Evolutionary conservation across 1,140 invertebrate species (phyloP), one percentile per base, ranked within the genome.

Genomic region (Neodiprion virginianus): DNA sequence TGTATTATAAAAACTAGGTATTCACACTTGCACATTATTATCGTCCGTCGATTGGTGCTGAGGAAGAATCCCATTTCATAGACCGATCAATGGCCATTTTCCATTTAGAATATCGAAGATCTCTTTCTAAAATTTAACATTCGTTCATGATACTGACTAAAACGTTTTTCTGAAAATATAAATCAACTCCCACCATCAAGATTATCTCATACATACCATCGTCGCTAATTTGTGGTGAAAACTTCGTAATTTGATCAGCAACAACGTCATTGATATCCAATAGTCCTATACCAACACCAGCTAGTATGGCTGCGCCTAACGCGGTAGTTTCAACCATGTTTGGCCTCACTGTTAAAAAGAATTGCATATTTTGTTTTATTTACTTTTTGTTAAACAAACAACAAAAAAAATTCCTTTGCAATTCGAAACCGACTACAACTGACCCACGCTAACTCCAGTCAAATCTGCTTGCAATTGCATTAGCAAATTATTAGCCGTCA

Each of bases 261-360:
- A 81, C 88, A 79, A 91, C 80, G 75, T 84, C 76, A 8, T 82
- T 85, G 78, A 90, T 88, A 76, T 89, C 91, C 88, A 88, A 93
- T 66, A 88, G 88, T 48, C 91, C 90, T 78, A 95, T 86, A 69
- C 95, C 90, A 77, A 93, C 89, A 49, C 93, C 94, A 10, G 95
- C 96, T 10, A 95, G 93, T 86, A 97, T 93, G 1, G 96, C 96
- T 8, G 94, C 95, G 3, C 92, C 93, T 65, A 97, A 87, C 0
- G 96, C 95, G 0, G 96, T 97, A 9, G 95, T 96, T 87, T 97
- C 96, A 0, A 93, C 88, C 90, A 96, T 95, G 70, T 93, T 92
- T 14, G 95, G 95, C 40, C 93, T 89, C 0, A 95, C 91, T 87
- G 8, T 69, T 72, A 1, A 76, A 92, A 88, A 76, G 90, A 84